Evolutionary conservation across 2,797 vertebrate species (phyloP), one percentile per base, ranked within the genome.

Genomic region (Florisuga fusca): DNA sequence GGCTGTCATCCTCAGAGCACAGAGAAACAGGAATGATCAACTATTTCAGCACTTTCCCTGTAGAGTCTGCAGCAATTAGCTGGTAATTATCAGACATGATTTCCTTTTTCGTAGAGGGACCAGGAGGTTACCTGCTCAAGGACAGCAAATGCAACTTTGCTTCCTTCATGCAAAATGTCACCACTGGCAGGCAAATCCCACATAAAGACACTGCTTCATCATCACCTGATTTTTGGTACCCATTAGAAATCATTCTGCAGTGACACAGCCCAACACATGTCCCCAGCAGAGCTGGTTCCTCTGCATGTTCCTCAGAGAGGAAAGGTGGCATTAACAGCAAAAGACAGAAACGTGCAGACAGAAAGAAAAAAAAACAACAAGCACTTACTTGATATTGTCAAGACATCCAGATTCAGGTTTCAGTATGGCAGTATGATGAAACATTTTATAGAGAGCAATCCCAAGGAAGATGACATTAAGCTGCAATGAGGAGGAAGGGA

Each of bases 361-460:
- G 54, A 76, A 62, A 55, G 4, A 8, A 20, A 23, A 23, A 76
- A 61, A 85, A 84, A 79, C 7, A 27, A 48, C 84, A 91, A 69
- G 86, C 94, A 98, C 99, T 99, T 99, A 99, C 99, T 99, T 99
- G 98, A 99, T 99, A 97, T 99, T 99, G 98, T 99, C 99, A 97
- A 99, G 98, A 98, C 99, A 99, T 97, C 99, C 99, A 12, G 99
- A 99, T 98, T 99, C 99, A 8, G 99, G 99, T 97, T 99, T 99
- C 97, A 99, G 97, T 97, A 99, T 99, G 96, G 99, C 99, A 46
- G 99, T 99, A 97, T 99, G 99, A 97, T 99, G 99, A 97, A 99
- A 99, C 99, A 99, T 99, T 98, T 99, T 99, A 98, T 99, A 99
- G 81, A 99, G 99, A 57, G 99, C 99, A 84, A 99, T 99, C 96